These are phyloP conservation scores for Tragopan temminckii DNA, from an alignment of 2,797 vertebrate genomes.

Conservation along the genomic window DNA sequence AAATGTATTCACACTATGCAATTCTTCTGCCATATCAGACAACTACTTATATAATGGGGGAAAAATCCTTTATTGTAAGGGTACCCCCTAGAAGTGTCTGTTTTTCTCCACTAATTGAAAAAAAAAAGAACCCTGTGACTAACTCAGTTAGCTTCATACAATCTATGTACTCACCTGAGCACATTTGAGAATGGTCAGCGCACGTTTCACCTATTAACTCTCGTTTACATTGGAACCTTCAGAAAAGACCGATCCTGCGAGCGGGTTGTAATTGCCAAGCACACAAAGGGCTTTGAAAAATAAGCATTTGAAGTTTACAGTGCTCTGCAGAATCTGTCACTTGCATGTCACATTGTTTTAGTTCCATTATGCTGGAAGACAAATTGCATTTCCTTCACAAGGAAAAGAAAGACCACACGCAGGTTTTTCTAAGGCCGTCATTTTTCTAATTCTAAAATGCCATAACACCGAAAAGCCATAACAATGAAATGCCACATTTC, in stretches of 20 bases:
- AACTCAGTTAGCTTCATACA: not conserved
- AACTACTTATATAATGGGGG: not conserved
- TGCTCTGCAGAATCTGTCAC: not conserved
- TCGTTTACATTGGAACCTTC: not conserved
- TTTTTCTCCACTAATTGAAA: not conserved
- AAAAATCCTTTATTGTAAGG: not conserved
- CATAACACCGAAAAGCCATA: fast-evolving
- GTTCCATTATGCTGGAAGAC: not conserved
- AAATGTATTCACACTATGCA: not conserved
- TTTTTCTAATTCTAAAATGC: not conserved
- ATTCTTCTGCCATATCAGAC: not conserved
- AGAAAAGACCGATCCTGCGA: not conserved
- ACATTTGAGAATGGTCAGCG: not conserved
- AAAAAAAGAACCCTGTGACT: not conserved
- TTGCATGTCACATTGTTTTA: not conserved
- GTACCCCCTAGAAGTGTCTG: not conserved
- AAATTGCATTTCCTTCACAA: not conserved
- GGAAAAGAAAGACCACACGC: not conserved
- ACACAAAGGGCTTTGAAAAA: not conserved
- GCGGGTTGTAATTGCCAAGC: not conserved
- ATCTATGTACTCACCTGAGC: not conserved
- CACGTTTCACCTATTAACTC: not conserved
- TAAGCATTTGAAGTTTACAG: not conserved
- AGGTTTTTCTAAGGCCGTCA: not conserved
- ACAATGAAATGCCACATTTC: not conserved